phyloP scores from a whole-genome alignment of 2,113 vertebrate species.

The Pseudopipra pipra region DNA sequence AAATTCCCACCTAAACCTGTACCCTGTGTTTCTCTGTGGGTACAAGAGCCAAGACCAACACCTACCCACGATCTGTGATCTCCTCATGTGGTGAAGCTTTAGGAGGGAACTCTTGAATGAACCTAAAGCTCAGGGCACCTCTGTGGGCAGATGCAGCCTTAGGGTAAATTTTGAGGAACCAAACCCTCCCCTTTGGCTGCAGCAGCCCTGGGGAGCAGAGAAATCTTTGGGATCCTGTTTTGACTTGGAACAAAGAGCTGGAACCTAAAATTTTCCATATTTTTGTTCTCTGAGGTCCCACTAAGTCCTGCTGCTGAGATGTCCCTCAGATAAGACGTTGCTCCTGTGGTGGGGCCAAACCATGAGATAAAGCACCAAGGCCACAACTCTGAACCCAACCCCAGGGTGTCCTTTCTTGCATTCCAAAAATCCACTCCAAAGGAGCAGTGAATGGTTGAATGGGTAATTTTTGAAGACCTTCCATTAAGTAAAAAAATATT shows the following conservation, averaged over 20 bases:
- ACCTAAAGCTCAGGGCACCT: background rate
- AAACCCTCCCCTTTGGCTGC: background rate
- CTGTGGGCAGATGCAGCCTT: background rate
- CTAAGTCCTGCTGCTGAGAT: background rate
- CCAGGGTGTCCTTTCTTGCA: fast-evolving
- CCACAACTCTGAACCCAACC: background rate
- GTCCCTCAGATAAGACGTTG: background rate
- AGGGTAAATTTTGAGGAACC: background rate
- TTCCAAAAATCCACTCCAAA: background rate
- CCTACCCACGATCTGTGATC: background rate
- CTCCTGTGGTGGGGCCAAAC: background rate
- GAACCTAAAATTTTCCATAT: background rate
- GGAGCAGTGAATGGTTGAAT: fast-evolving
- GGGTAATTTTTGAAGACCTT: background rate
- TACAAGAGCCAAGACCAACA: fast-evolving
- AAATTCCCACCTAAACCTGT: background rate
- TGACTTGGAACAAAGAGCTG: background rate
- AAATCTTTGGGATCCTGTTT: background rate
- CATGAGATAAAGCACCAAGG: fast-evolving
- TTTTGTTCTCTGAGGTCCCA: background rate
- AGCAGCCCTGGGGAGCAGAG: background rate
- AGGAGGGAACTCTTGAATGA: background rate
- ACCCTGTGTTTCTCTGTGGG: too few relatives aligned
- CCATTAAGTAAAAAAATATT: background rate
- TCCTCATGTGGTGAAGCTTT: background rate